Percentiles rank a stretch among this genome's conserved stretches.
Evolutionary conservation across 2,888 invertebrate species (phyloP).

Genomic region (Pediacus dermestoides): DNA sequence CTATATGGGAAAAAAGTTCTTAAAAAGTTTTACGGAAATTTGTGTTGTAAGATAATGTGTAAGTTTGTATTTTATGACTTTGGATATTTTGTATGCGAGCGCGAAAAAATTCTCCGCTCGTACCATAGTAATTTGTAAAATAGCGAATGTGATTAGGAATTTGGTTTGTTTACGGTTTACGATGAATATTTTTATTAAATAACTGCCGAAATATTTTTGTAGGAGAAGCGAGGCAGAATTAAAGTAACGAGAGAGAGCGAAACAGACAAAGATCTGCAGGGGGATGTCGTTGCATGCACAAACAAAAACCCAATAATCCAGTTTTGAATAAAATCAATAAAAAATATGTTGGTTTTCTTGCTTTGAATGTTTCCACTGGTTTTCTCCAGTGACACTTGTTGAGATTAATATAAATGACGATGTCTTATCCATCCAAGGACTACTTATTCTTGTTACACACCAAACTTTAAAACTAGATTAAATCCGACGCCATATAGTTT

Average conservation of each 20-base stretch:
- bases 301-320: conserved; percentile 11
- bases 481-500: conserved; percentile 15
- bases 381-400: conserved; percentile 14
- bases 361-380: conserved; percentile 10
- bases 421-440: conserved; percentile 11
- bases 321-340: conserved; percentile 14
- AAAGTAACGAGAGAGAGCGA: too few relatives aligned
- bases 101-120: too few relatives aligned
- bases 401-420: conserved; percentile 16
- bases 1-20: neutral
- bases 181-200: too few relatives aligned
- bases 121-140: too few relatives aligned
- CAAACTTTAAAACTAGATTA: conserved; percentile 22
- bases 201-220: too few relatives aligned
- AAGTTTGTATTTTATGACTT: neutral
- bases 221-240: too few relatives aligned
- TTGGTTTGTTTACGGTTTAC: too few relatives aligned
- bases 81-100: too few relatives aligned
- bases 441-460: conserved; percentile 7
- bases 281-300: too few relatives aligned
- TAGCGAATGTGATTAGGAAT: too few relatives aligned
- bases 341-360: conserved; percentile 1
- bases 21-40: neutral
- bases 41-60: neutral
- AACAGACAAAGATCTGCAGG: too few relatives aligned